Evolutionary conservation across 2,113 vertebrate species (phyloP).

Genomic region (Polypterus senegalus): DNA sequence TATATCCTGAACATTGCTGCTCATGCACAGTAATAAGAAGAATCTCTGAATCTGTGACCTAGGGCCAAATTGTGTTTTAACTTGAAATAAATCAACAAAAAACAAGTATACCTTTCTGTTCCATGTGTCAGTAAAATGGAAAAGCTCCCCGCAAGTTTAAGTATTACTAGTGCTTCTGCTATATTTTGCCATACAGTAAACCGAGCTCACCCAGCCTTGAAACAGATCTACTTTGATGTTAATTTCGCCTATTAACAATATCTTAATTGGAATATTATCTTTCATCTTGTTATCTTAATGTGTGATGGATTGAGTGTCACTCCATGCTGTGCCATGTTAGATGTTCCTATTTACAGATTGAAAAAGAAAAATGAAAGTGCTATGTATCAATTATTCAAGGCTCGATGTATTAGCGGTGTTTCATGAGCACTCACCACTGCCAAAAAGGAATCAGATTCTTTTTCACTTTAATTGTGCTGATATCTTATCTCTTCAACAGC

Average conservation of each 20-base stretch:
- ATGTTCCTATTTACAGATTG: constrained; percentile 85
- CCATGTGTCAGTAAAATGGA: no score
- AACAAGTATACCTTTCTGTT: no score
- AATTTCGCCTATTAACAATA: constrained; percentile 32
- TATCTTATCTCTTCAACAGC: constrained; percentile 69
- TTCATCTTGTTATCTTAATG: constrained; percentile 87
- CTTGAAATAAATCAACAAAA: no score
- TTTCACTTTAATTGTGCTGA: constrained; percentile 82
- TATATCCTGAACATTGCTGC: no score
- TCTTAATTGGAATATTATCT: constrained; percentile 45
- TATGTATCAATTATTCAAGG: constrained; percentile 74
- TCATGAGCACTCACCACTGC: constrained; percentile 49
- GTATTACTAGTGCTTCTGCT: no score
- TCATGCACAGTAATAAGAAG: no score
- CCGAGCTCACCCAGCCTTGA: constrained; percentile 21
- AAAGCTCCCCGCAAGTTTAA: no score
- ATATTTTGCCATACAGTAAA: constrained; percentile 4
- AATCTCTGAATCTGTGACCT: no score
- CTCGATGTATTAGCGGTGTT: constrained; percentile 55
- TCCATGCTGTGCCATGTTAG: constrained; percentile 43
- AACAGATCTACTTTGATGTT: constrained; percentile 28
- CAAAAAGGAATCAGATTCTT: constrained; percentile 54
- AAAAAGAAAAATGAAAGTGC: constrained; percentile 59
- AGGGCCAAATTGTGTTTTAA: no score
- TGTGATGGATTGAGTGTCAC: constrained; percentile 53